phyloP scores from a whole-genome alignment of 1,140 invertebrate genomes.

The Colletes gigas region DNA sequence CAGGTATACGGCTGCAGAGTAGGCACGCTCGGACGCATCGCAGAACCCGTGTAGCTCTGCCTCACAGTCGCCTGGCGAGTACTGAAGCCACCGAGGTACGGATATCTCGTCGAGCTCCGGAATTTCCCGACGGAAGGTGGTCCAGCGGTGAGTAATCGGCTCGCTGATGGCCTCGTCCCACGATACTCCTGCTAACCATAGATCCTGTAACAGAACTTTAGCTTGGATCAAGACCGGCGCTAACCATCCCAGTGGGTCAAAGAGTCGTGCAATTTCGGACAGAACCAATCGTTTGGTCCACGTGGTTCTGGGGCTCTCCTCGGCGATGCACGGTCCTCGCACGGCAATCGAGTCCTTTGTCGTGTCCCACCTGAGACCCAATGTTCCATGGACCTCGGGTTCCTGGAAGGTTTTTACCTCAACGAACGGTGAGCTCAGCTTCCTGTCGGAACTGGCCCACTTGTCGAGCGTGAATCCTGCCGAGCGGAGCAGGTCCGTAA shows the following conservation, averaged over 20 bases:
- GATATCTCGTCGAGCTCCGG: background rate
- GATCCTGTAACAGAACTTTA: background rate
- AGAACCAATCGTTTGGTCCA: too few relatives aligned
- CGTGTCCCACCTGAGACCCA: too few relatives aligned
- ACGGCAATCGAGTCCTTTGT: too few relatives aligned
- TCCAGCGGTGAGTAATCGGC: background rate
- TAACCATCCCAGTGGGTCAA: background rate
- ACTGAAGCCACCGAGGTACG: background rate
- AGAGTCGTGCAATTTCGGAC: too few relatives aligned
- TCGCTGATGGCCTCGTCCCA: background rate
- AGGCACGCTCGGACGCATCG: background rate
- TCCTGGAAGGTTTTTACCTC: too few relatives aligned
- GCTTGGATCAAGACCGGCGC: background rate
- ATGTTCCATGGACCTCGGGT: too few relatives aligned
- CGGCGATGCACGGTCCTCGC: too few relatives aligned
- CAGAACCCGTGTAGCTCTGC: background rate
- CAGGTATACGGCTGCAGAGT: background rate
- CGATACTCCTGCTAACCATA: background rate
- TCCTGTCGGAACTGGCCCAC: too few relatives aligned
- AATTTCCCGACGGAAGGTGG: background rate
- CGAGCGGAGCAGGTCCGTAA: too few relatives aligned
- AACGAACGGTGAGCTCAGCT: too few relatives aligned
- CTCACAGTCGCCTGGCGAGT: background rate
- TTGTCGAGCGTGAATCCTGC: too few relatives aligned
- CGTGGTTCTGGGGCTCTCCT: too few relatives aligned